Base-by-base conservation (phyloP, 2,797 vertebrate genomes). In the Acipenser oxyrinchus region DNA sequence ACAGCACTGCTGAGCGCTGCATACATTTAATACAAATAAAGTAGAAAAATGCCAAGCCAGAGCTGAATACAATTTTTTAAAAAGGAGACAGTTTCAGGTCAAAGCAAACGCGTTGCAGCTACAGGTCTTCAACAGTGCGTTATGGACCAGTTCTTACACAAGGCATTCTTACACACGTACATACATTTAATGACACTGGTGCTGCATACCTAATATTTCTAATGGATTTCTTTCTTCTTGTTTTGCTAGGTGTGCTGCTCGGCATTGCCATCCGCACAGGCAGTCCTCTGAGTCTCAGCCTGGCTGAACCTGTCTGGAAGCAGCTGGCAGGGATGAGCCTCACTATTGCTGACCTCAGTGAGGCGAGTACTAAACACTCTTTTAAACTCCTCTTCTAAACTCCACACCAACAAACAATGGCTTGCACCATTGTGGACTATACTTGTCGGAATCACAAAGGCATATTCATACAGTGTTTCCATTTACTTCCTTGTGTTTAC, bases 311-410 rank as follows among this genome's bases (percentile, higher is more conserved):
- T 1, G 95, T 99, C 5, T 99, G 97, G 96, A 99, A 99, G 74
- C 96, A 99, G 76, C 91, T 99, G 81, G 96, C 97, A 49, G 97
- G 97, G 75, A 98, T 99, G 97, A 99, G 92, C 80, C 86, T 99
- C 75, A 99, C 95, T 75, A 99, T 99, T 53, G 97, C 97, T 75
- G 97, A 99, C 91, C 96, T 99, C 81, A 99, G 97, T 79, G 97
- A 99, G 92, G 97, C 95, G 81, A 62, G 76, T 70, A 6, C 6
- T 48, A n/a, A 8, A 50, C n/a, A 18, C 68, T 48, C 6, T 6
- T 2, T 11, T 10, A 67, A 6, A 11, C 49, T n/a, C 12, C 18
- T 18, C 18, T 6, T 2, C n/a, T 10, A 67, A 6, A 8, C 49
- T n/a, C 12, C 1, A 18, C 15, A 10, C 23, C 8, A 49, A 9